Base-by-base conservation (phyloP, 2,888 invertebrate genomes). In the Zygaena filipendulae region DNA sequence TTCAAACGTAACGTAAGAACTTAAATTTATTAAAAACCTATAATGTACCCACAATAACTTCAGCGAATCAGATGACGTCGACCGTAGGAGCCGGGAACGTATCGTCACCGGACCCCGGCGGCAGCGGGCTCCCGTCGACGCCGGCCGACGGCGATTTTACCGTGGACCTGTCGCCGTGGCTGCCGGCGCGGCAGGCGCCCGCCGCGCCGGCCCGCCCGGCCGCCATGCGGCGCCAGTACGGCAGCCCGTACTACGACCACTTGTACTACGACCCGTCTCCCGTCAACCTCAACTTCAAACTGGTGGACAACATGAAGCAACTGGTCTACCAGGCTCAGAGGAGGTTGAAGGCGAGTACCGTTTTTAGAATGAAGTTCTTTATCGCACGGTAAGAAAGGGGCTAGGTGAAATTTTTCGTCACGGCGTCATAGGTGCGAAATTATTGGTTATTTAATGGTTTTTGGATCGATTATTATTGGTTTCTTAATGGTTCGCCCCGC, bases 251-350 rank as follows among this genome's bases (percentile, higher is more conserved):
- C 19, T 32, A 27, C 21, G 31, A n/a, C n/a, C n/a, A n/a, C n/a
- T n/a, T n/a, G 28, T 8, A 26, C 22, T 7, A 23, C 24, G 23
- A 35, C 18, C 22, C 29, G 9, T 6, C 21, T 2, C 25, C 26
- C 1, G 23, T 14, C 14, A 23, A 36, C 1, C 3, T 34, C 3
- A 46, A 36, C 13, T 0, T 3, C 0, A 40, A 47, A n/a, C 3
- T 41, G 2, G 0, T 52, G n/a, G 45, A 47, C 0, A 10, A 58
- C 26, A 54, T 59, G 51, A 43, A 29, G 21, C 57, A 59, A 26
- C 18, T 39, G 2, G 27, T 57, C 5, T 61, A 63, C 35, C 21
- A 23, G 4, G 30, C 48, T 0, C 57, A 60, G 33, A 38, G 40
- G 9, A 39, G 49, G 5, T 11, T 61, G 2, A 5, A 27, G 6